Conservation (phyloP, 2,113 vertebrate species). For the Collichthys lucidus region DNA sequence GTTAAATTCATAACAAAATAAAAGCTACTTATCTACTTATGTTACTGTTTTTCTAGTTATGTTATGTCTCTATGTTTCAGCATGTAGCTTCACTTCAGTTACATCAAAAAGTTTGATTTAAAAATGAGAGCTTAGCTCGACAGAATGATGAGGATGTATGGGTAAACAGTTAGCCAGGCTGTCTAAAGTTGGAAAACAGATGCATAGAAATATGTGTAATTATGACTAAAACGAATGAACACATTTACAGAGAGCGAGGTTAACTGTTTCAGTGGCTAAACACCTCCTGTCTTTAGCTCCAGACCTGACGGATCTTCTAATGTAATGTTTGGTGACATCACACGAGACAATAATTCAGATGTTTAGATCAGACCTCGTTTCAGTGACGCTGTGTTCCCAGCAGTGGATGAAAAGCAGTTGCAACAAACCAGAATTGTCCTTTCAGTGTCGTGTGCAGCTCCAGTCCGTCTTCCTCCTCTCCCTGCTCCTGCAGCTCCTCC, state of each 20-base stretch:
- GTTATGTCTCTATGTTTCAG: not conserved
- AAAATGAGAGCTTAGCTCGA: too few species aligned
- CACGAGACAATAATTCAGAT: not conserved
- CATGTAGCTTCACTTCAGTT: not conserved
- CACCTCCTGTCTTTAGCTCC: not conserved
- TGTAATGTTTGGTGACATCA: too few species aligned
- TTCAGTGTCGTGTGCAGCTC: not conserved
- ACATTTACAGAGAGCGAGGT: too few species aligned
- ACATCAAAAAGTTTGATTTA: too few species aligned
- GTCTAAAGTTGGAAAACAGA: too few species aligned
- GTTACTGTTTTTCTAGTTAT: too few species aligned
- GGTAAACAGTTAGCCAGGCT: too few species aligned
- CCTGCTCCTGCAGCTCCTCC: conserved; percentile 19
- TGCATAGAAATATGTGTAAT: too few species aligned
- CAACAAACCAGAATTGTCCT: not conserved
- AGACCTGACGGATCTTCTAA: not conserved
- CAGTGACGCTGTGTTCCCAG: not conserved
- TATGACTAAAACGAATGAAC: too few species aligned
- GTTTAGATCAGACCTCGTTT: not conserved
- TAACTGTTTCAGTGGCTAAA: not conserved
- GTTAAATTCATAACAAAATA: not conserved
- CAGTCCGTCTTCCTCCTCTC: not conserved
- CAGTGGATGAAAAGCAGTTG: not conserved
- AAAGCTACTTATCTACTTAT: too few species aligned
- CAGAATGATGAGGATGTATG: too few species aligned